Percentiles rank a stretch among this genome's conserved stretches.
Evolutionary conservation across 2,888 invertebrate species (phyloP).

Genomic region (Callinectes sapidus): DNA sequence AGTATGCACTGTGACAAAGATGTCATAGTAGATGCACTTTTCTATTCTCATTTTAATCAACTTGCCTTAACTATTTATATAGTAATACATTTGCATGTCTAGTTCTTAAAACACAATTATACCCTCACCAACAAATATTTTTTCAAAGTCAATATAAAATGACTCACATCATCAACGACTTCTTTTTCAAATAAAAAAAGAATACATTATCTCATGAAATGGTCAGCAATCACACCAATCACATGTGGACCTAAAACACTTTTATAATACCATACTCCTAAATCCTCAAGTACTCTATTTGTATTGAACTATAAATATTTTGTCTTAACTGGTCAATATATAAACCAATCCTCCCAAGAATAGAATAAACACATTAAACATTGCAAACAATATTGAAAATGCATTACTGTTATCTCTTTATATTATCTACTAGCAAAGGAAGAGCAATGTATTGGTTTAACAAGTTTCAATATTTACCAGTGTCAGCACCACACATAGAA

Average conservation of each 20-base stretch:
- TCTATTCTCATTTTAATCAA: background rate
- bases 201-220: too few relatives aligned
- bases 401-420: background rate
- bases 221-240: too few relatives aligned
- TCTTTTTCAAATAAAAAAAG: too few relatives aligned
- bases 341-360: background rate
- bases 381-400: background rate
- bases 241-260: too few relatives aligned
- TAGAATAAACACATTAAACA: background rate
- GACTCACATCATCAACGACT: too few relatives aligned
- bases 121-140: too few relatives aligned
- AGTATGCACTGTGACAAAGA: background rate
- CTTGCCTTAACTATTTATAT: background rate
- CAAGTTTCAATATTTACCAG: slow-evolving; percentile 77
- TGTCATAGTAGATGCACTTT: background rate
- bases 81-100: background rate
- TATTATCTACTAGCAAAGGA: background rate
- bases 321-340: background rate
- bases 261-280: too few relatives aligned
- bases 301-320: too few relatives aligned
- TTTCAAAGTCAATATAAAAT: too few relatives aligned
- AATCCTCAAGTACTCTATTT: too few relatives aligned
- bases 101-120: background rate
- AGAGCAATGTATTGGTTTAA: background rate
- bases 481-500: slow-evolving; percentile 80